Evolutionary conservation across 2,888 invertebrate genomes (phyloP).

Genomic region (Ditylenchus weischeri): DNA sequence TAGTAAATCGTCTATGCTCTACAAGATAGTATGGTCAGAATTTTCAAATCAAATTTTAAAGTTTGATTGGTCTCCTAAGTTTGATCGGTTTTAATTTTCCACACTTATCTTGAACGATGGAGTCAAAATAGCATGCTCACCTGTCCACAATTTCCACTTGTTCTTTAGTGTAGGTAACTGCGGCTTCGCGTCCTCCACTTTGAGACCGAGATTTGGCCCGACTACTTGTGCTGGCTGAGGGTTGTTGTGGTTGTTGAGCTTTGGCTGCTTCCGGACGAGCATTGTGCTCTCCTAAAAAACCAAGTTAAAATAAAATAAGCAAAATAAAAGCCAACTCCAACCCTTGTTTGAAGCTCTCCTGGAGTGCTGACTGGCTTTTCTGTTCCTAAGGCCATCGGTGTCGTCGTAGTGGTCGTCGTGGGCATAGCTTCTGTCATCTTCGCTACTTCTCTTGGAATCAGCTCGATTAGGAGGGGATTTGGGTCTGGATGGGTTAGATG

Average conservation of each 20-base stretch:
- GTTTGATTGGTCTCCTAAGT: too few relatives aligned
- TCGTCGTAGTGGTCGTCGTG: conserved; percentile 57
- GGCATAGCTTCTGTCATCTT: conserved; percentile 28
- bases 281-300: conserved; percentile 16
- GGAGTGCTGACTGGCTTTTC: conserved; percentile 22
- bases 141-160: conserved; percentile 73
- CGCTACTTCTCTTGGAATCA: conserved; percentile 10
- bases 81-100: too few relatives aligned
- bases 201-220: conserved; percentile 31
- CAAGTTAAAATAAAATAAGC: not conserved
- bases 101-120: too few relatives aligned
- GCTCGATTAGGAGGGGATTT: not conserved
- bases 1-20: too few relatives aligned
- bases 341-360: not conserved
- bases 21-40: too few relatives aligned
- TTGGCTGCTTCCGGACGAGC: conserved; percentile 18
- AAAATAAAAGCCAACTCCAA: not conserved
- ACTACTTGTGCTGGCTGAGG: conserved; percentile 12
- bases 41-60: too few relatives aligned
- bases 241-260: conserved; percentile 2
- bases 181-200: conserved; percentile 20
- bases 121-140: conserved; percentile 51
- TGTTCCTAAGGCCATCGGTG: conserved; percentile 21
- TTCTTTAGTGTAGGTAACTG: conserved; percentile 23
- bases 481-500: not conserved